A percentile compares a stretch with the other conserved stretches of the same genome.
Evolutionary conservation across 2,113 vertebrate species (phyloP).

Genomic region (Meleagris gallopavo): DNA sequence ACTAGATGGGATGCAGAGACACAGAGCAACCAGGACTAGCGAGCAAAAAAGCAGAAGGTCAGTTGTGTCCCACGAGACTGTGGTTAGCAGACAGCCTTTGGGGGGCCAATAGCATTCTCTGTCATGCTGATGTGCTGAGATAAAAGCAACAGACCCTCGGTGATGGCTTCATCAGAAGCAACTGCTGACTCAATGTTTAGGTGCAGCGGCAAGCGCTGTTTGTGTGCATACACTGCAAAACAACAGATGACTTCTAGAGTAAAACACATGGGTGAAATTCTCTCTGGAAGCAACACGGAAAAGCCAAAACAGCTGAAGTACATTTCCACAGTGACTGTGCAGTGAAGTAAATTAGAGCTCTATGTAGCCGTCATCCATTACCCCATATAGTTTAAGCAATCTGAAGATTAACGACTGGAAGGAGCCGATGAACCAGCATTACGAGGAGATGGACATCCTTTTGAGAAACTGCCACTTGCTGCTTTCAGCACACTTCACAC

Average conservation of each 20-base stretch:
- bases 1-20: neutral
- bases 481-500: slow-evolving; percentile 23
- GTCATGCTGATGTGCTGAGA: slow-evolving; percentile 23
- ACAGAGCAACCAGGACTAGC: neutral
- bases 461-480: slow-evolving; percentile 23
- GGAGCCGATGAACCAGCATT: neutral
- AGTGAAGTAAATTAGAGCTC: slow-evolving; percentile 32
- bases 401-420: slow-evolving; percentile 11
- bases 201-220: neutral
- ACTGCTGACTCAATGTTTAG: slow-evolving; percentile 42
- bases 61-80: neutral
- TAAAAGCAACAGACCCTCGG: neutral
- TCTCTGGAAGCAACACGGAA: neutral
- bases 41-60: neutral
- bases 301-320: neutral
- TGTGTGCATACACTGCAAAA: slow-evolving; percentile 5
- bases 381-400: slow-evolving; percentile 2
- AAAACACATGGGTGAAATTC: slow-evolving; percentile 15
- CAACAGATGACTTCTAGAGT: slow-evolving; percentile 44
- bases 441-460: neutral
- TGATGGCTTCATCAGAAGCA: slow-evolving; percentile 43
- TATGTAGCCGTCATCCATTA: neutral
- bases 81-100: neutral
- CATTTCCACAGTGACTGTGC: neutral
- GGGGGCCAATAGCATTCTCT: slow-evolving; percentile 24